Base-by-base conservation (phyloP, 2,888 invertebrate species). In the Drosophila antonietae region DNA sequence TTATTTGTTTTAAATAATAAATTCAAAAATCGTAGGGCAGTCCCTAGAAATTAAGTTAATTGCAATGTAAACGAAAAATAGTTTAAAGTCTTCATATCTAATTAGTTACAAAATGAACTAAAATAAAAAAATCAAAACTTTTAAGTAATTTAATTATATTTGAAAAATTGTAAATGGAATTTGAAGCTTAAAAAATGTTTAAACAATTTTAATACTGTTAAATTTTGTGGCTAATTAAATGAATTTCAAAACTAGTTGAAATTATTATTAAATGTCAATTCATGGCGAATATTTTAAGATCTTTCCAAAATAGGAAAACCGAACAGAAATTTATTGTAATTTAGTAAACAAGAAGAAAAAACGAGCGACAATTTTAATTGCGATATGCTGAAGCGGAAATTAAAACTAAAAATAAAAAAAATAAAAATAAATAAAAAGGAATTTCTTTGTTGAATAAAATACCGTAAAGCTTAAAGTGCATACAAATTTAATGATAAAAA, bases 41-140 rank as follows among this genome's bases (percentile, higher is more conserved):
- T 49, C 65, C 62, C 52, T 78, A 77, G 49, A 44, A 33, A 37
- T 9, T 57, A 58, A 43, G n/a, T 41, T 51, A 15, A 67, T 37
- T 47, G 47, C 37, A 59, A 31, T 51, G 31, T 51, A 51, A 33
- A 18, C 33, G 18, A 14, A 33, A 51, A 33, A 51, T 49, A n/a
- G 15, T 18, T 28, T 28, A 9, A 46, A 23, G 23, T 23, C 8
- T 46, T 46, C 1, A 14, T 10, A 15, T 47, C 28, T 47, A 49
- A 49, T 31, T 49, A 31, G 31, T 49, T 49, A n/a, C n/a, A 33
- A 31, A 49, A 49, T 49, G 18, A 18, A 18, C 8, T 15, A n/a
- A 31, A 49, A 6, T 8, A 28, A 47, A 28, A 28, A 49, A 3
- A 49, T n/a, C 10, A 15, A 15, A 47, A 47, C 28, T 0, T 6